Evolutionary conservation across 1,140 invertebrate genomes (phyloP).

Genomic region (Apocrypta bakeri): DNA sequence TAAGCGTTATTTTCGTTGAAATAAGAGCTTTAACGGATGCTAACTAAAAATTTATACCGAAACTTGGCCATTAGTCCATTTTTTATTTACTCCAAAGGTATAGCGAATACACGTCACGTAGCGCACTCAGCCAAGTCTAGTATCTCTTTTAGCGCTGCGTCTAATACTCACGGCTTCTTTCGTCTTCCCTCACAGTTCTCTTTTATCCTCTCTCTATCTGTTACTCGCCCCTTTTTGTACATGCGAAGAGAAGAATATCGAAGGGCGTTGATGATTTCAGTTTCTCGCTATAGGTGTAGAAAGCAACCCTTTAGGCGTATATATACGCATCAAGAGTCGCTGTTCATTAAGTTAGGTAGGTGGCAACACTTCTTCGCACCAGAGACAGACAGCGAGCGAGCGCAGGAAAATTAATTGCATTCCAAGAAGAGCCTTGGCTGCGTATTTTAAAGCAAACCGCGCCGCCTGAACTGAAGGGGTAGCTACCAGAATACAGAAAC

Average conservation of each 20-base stretch:
- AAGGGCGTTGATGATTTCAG: constrained; percentile 31
- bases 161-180: constrained; percentile 26
- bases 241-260: not conserved
- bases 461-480: constrained; percentile 53
- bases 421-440: constrained; percentile 63
- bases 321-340: constrained; percentile 69
- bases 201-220: constrained; percentile 3
- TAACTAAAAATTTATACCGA: not conserved
- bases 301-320: constrained; percentile 49
- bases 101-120: not conserved
- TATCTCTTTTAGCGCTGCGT: constrained; percentile 46
- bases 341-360: constrained; percentile 71
- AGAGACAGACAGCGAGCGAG: constrained; percentile 49
- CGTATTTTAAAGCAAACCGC: constrained; percentile 72
- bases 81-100: not conserved
- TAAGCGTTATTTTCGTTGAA: constrained; percentile 50
- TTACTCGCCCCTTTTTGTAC: not conserved
- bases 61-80: not conserved
- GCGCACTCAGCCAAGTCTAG: not conserved
- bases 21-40: constrained; percentile 52
- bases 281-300: not conserved
- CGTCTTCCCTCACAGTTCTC: constrained; percentile 15
- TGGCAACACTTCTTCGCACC: constrained; percentile 70
- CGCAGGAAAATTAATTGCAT: constrained; percentile 75
- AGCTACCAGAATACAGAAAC: constrained; percentile 46